A percentile compares a stretch with the other conserved stretches of the same genome.
These are phyloP conservation scores for Drosophila meridiana DNA, from an alignment of 2,888 invertebrate species.

Conservation along the genomic window DNA sequence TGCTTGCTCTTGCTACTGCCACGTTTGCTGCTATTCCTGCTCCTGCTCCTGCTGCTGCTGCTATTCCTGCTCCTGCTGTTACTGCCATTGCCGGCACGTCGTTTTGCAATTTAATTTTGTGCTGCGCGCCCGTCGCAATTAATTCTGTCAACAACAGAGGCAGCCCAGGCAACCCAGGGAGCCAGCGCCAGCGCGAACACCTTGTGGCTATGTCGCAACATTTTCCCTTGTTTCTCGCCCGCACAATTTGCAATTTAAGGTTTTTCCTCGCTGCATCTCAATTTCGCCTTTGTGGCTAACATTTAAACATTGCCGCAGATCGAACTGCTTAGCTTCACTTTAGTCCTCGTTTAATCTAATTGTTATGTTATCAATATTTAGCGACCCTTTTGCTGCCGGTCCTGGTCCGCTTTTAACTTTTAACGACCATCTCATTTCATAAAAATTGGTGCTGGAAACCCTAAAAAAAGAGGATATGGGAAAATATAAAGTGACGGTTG, in stretches of 20 bases:
- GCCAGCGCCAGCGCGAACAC: slow-evolving; percentile 12
- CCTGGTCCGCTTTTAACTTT: slow-evolving; percentile 41
- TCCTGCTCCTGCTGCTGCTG: background rate
- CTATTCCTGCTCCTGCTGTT: background rate
- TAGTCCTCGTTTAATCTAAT: slow-evolving; percentile 43
- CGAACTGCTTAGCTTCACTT: slow-evolving; percentile 23
- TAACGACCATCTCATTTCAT: slow-evolving; percentile 14
- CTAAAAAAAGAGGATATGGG: background rate
- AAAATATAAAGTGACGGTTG: background rate
- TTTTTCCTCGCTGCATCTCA: slow-evolving; percentile 16
- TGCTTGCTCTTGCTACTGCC: background rate
- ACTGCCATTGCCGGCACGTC: slow-evolving; percentile 33
- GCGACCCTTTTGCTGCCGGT: slow-evolving; percentile 35
- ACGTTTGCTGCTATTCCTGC: background rate
- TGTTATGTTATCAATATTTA: slow-evolving; percentile 45
- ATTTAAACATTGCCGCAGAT: background rate
- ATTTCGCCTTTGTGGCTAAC: slow-evolving; percentile 16
- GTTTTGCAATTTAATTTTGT: slow-evolving; percentile 65
- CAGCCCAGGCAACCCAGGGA: slow-evolving; percentile 13
- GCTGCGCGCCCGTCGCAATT: slow-evolving; percentile 53
- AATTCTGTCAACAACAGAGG: slow-evolving; percentile 72
- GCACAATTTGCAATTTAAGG: slow-evolving; percentile 36
- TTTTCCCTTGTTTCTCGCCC: background rate
- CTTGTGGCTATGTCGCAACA: slow-evolving; percentile 35
- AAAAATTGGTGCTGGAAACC: background rate